Base-by-base conservation (phyloP, 92 coral and sea anemone genomes). In the Galaxea fascicularis region DNA sequence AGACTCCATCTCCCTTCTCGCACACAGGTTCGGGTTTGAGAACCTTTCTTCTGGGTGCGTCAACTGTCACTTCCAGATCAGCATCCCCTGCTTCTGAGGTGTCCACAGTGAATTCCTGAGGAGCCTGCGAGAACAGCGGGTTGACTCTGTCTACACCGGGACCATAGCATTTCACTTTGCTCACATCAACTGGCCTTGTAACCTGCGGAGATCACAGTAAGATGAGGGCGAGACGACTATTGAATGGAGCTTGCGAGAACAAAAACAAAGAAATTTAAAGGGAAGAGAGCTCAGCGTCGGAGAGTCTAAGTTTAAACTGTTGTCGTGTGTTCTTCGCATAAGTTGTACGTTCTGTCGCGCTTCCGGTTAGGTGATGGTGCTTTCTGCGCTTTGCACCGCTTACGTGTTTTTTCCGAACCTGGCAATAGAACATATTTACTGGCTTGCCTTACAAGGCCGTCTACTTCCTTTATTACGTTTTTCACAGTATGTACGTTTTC, bases 11-110 rank as follows among this genome's bases (percentile, higher is more conserved):
- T 46, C 90, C 92, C 16, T 91, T 91, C 78, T 96, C 95, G 5
- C 89, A 92, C 30, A 94, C 83, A 45, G 87, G 89, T 71, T 96
- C 98, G 15, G 99, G 99, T 63, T 94, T 88, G 57, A 87, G 80
- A 17, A 86, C 84, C 65, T 90, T 86, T 56, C 91, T 90, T 53
- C 87, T 85, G 10, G 99, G 98, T 15, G 99, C 91, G 49, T 95
- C 98, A 14, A 96, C 91, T 45, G 90, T 84, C 26, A 96, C 95
- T 39, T 96, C 98, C 30, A 96, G 93, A 9, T 97, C 98, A 6
- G 99, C 99, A 53, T 90, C 97, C 0, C 99, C 99, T 22, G 99
- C 98, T 65, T 96, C 98, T 6, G 95, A 85, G 5, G 99, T 91
- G 71, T 96, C 99, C 41, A 96, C 95, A 12, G 93, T 86, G 86